phyloP scores from a whole-genome alignment of 2,113 vertebrate genomes.

The Ptilorrhoa leucosticta region DNA sequence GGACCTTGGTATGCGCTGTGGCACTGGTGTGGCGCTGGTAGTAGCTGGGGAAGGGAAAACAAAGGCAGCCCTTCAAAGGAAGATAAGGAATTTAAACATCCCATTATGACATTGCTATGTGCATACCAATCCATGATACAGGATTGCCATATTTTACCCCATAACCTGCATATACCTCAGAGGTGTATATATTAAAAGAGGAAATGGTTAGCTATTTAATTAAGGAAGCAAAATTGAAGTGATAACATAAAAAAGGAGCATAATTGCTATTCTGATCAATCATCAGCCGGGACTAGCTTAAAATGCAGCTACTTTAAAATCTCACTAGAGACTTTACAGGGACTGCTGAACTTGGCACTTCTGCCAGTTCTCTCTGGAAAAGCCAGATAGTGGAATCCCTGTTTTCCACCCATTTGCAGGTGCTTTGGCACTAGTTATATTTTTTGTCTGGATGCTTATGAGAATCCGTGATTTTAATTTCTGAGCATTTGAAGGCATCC shows the following conservation, averaged over 20 bases:
- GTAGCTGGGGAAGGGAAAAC: neutral
- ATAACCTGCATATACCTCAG: neutral
- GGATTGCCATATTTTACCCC: neutral
- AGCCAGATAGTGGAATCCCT: neutral
- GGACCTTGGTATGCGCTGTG: neutral
- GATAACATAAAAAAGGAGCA: neutral
- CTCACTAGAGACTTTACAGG: neutral
- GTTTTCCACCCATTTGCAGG: neutral
- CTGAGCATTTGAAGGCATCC: neutral
- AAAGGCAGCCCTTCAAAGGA: neutral
- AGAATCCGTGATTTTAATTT: neutral
- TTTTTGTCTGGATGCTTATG: neutral
- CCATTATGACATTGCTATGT: neutral
- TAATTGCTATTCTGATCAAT: slow-evolving; percentile 5
- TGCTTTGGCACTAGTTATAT: neutral
- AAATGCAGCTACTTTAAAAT: neutral
- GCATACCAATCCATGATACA: neutral
- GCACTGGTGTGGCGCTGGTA: neutral
- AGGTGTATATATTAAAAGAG: neutral
- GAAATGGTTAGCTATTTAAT: slow-evolving; percentile 1
- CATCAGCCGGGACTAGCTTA: neutral
- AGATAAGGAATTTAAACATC: neutral
- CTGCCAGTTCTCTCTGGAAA: neutral
- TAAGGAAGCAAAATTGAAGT: slow-evolving; percentile 4
- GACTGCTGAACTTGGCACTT: neutral